phyloP scores from a whole-genome alignment of 2,797 vertebrate genomes.

The Gambelia wislizenii region DNA sequence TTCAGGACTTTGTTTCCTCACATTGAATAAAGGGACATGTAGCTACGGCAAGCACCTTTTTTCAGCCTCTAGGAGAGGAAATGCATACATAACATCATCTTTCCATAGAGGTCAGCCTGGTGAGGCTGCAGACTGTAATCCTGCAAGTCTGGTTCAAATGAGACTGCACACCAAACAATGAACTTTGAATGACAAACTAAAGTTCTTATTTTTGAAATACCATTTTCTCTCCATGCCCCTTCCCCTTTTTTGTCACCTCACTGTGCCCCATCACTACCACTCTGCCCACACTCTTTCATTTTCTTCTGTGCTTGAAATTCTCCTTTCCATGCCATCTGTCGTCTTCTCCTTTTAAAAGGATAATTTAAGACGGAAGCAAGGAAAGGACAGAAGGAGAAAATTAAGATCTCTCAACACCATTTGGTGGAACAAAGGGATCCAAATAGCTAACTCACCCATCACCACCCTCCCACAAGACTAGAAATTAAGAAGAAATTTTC shows the following conservation, averaged over 20 bases:
- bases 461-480: too few relatives aligned
- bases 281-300: background rate
- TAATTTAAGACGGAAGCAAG: background rate
- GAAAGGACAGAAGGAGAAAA: background rate
- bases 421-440: too few relatives aligned
- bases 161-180: background rate
- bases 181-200: background rate
- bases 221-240: background rate
- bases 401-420: too few relatives aligned
- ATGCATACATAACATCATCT: background rate
- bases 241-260: background rate
- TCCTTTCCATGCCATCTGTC: background rate
- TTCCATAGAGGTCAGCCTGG: background rate
- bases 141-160: background rate
- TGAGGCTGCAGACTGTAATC: background rate
- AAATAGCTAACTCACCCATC: too few relatives aligned
- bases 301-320: background rate
- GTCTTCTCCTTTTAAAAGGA: background rate
- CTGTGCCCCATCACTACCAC: background rate
- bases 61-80: background rate
- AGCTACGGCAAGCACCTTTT: background rate
- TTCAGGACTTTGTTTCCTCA: rapidly evolving
- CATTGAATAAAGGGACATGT: background rate
- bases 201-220: background rate
- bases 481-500: too few relatives aligned